Base-by-base conservation (phyloP, 2,113 vertebrate species). In the Gyps fulvus region DNA sequence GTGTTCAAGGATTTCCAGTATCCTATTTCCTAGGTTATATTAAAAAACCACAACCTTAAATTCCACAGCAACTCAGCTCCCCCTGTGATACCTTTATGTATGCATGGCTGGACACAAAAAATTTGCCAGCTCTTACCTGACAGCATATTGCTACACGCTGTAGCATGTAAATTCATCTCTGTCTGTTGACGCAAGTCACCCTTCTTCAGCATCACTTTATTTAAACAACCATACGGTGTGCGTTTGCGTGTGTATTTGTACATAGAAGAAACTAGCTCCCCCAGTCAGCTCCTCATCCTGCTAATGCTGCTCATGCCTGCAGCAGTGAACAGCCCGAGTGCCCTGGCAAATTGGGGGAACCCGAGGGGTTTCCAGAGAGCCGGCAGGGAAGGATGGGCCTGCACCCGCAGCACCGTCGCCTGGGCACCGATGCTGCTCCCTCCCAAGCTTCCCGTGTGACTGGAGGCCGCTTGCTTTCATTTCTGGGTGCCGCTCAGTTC, bases 1-100 rank as follows among this genome's bases (percentile, higher is more conserved):
- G 32, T n/a, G 43, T 34, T 66, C 52, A 57, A 89, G 34, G 76
- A 83, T 89, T 89, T 77, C 70, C 82, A 89, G 84, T 66, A 61
- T 45, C 47, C 47, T 32, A 52, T 91, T 95, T 93, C 83, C 61
- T 74, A 55, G 36, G 43, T 65, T 65, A 42, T 52, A 50, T 59
- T 92, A 73, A 70, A 88, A 82, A 25, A 2, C 0, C 50, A 59
- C 59, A 71, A 11, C 52, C 50, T 70, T 70, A 62, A 81, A 91
- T 81, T 83, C 62, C 5, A 1, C 92, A 95, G 86, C 83, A 89
- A 11, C 32, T 42, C 3, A 0, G 54, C 59, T 81, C 50, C 40
- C 45, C 3, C 85, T 29, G 58, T 69, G 88, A 92, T 47, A 59
- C 42, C 31, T 71, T 95, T 95, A 84, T 2, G 49, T 66, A 50